These are phyloP conservation scores for Manduca sexta DNA, from an alignment of 1,140 invertebrate genomes.

Conservation along the genomic window DNA sequence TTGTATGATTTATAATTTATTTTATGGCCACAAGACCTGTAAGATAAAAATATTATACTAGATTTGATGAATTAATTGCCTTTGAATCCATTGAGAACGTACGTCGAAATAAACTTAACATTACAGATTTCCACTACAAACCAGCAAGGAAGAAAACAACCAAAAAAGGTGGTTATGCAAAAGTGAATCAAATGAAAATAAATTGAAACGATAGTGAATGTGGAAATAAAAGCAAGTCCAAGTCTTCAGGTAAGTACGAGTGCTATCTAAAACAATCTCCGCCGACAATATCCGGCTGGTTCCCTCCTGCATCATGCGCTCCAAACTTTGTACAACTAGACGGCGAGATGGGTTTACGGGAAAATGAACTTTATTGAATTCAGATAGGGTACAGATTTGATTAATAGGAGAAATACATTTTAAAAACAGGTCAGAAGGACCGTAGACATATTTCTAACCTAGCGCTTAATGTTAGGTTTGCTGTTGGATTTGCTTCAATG, in stretches of 20 bases:
- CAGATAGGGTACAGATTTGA: not conserved
- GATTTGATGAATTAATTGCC: too few species aligned
- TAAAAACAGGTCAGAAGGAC: too few species aligned
- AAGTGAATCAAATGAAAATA: constrained; percentile 4
- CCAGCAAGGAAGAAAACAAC: not conserved
- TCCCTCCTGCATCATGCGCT: constrained; percentile 14
- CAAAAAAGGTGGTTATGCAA: not conserved
- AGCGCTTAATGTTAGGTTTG: too few species aligned
- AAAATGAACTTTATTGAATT: not conserved
- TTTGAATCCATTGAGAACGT: too few species aligned
- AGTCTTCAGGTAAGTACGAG: constrained; percentile 21
- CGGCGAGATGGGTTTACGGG: not conserved
- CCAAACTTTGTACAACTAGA: constrained; percentile 8
- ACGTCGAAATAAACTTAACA: too few species aligned
- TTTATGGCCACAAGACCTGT: too few species aligned
- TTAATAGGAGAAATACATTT: not conserved
- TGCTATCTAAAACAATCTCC: constrained; percentile 46
- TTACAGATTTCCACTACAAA: too few species aligned
- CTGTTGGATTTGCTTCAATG: too few species aligned
- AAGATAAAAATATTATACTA: too few species aligned
- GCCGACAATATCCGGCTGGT: constrained; percentile 34
- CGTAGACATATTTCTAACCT: too few species aligned
- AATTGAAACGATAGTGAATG: constrained; percentile 1
- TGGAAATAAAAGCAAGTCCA: constrained; percentile 16
- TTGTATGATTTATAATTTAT: too few species aligned